These are phyloP conservation scores for Diorhabda elongata DNA, from an alignment of 1,140 invertebrate genomes.

Conservation along the genomic window DNA sequence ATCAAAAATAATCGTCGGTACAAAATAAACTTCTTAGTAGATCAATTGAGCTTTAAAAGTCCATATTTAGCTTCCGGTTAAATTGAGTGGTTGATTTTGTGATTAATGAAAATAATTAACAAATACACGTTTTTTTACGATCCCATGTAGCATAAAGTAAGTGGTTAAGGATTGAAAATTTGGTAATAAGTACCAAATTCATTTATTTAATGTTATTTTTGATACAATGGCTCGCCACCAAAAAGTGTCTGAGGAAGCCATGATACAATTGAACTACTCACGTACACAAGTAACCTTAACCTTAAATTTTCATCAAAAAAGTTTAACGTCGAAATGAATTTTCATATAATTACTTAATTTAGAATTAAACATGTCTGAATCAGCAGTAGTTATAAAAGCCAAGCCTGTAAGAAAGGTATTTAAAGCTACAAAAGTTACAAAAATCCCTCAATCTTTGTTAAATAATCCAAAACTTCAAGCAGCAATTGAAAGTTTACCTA, in stretches of 20 bases:
- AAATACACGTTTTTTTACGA: no score
- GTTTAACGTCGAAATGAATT: neutral
- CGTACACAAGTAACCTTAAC: slow-evolving; percentile 14
- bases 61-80: no score
- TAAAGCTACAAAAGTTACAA: slow-evolving; percentile 67
- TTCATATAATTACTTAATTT: neutral
- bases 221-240: neutral
- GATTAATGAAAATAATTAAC: no score
- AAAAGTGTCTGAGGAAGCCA: slow-evolving; percentile 8
- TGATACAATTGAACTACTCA: slow-evolving; percentile 26
- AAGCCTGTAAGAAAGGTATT: slow-evolving; percentile 74
- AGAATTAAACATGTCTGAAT: slow-evolving; percentile 27
- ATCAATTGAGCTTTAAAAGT: no score
- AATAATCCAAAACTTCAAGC: slow-evolving; percentile 72
- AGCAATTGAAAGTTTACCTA: slow-evolving; percentile 72
- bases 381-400: slow-evolving; percentile 67
- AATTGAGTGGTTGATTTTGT: no score
- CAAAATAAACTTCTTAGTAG: no score
- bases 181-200: no score
- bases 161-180: no score
- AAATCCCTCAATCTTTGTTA: slow-evolving; percentile 79
- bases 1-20: no score
- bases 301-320: neutral
- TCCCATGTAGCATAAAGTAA: no score
- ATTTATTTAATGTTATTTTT: no score